These are phyloP conservation scores for Sinonovacula constricta DNA, from an alignment of 1,140 invertebrate genomes.

Conservation along the genomic window DNA sequence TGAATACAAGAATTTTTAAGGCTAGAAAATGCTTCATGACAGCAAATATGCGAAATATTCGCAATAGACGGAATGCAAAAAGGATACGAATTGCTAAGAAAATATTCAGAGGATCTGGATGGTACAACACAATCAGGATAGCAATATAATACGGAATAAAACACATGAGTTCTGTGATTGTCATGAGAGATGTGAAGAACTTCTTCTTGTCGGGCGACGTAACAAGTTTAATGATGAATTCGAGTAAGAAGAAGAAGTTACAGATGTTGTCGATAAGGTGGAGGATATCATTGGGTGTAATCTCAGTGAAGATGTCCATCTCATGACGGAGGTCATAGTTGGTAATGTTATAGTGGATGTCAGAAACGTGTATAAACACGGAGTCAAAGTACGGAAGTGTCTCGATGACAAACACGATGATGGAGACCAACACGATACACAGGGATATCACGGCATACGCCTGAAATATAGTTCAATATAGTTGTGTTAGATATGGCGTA, in stretches of 20 bases:
- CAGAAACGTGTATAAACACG: conserved; percentile 28
- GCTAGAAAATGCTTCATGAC: conserved; percentile 68
- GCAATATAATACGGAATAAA: conserved; percentile 67
- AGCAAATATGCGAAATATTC: conserved; percentile 65
- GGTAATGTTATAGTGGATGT: conserved; percentile 14
- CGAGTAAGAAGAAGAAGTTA: conserved; percentile 56
- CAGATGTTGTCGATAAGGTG: conserved; percentile 55
- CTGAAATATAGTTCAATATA: too few species aligned
- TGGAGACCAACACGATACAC: conserved; percentile 54
- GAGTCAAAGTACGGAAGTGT: conserved; percentile 51
- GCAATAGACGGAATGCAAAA: conserved; percentile 58
- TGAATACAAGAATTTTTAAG: conserved; percentile 67
- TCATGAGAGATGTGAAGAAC: conserved; percentile 61
- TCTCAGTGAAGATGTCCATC: conserved; percentile 49
- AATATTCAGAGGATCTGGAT: conserved; percentile 58
- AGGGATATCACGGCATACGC: conserved; percentile 53
- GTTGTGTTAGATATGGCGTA: too few species aligned
- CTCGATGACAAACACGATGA: conserved; percentile 59
- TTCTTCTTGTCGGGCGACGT: conserved; percentile 75
- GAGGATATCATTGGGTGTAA: conserved; percentile 38
- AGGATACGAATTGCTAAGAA: conserved; percentile 58
- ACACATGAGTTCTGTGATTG: conserved; percentile 62
- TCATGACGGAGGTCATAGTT: conserved; percentile 45
- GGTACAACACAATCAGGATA: conserved; percentile 74
- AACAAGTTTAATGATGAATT: conserved; percentile 68